Percentiles rank a stretch among this genome's conserved stretches.
Evolutionary conservation across 1,140 invertebrate species (phyloP).

Genomic region (Aphaenogaster ashmeadi): DNA sequence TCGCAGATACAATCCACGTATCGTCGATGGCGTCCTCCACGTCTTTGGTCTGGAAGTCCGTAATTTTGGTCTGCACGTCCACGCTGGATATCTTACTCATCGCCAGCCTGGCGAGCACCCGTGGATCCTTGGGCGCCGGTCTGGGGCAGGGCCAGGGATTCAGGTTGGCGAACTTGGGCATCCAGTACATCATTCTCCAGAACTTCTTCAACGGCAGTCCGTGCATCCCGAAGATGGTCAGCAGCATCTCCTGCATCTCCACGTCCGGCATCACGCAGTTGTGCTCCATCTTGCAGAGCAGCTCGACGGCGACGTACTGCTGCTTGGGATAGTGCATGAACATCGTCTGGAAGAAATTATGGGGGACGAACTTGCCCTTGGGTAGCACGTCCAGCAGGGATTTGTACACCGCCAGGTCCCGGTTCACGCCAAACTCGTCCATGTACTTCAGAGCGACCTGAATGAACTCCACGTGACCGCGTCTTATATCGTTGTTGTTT

Average conservation of each 20-base stretch:
- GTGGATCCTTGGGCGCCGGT: slow-evolving; percentile 91
- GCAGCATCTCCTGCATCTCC: slow-evolving; percentile 94
- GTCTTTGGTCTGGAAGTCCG: slow-evolving; percentile 89
- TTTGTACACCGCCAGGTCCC: slow-evolving; percentile 97
- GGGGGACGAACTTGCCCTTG: slow-evolving; percentile 95
- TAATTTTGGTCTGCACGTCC: slow-evolving; percentile 93
- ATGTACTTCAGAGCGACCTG: slow-evolving; percentile 95
- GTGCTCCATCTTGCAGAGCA: slow-evolving; percentile 96
- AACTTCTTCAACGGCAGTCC: slow-evolving; percentile 94
- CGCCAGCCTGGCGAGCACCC: slow-evolving; percentile 95
- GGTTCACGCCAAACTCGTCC: slow-evolving; percentile 96
- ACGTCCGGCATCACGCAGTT: slow-evolving; percentile 96
- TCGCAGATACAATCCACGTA: slow-evolving; percentile 97
- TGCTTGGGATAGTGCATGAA: slow-evolving; percentile 98
- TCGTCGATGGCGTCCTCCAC: slow-evolving; percentile 93
- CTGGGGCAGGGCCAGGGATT: slow-evolving; percentile 96
- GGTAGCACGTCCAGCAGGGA: slow-evolving; percentile 96
- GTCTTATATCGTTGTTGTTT: slow-evolving; percentile 88
- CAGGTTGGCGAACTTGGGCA: slow-evolving; percentile 97
- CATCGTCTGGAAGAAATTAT: slow-evolving; percentile 94
- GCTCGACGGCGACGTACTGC: slow-evolving; percentile 95
- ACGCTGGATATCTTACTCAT: slow-evolving; percentile 95
- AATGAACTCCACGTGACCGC: slow-evolving; percentile 97
- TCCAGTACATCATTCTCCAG: slow-evolving; percentile 98
- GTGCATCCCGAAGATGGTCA: slow-evolving; percentile 94